Evolutionary conservation across 2,888 invertebrate species (phyloP), one percentile per base, ranked within the genome.

Genomic region (Conomelus anceps): DNA sequence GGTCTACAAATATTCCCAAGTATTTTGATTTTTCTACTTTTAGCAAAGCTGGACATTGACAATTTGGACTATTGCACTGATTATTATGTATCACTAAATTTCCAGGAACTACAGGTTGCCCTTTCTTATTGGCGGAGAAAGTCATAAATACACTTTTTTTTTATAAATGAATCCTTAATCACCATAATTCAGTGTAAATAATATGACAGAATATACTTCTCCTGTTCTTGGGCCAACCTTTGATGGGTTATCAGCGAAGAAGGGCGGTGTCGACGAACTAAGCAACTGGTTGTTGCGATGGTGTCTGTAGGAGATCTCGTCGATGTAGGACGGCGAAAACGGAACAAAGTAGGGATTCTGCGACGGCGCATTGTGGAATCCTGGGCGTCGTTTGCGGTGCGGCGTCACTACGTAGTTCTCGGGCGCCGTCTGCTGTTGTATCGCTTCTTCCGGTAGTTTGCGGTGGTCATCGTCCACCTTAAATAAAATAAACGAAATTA

Each of bases 261-360:
- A 96, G 88, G 97, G 96, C 88, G 97, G 96, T 87, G 97, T 96
- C 84, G 97, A 96, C 88, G 96, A 94, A 91, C 96, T 96, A 84
- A 96, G 93, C 0, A 96, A 95, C 93, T 96, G 96, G 63, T 89
- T 90, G 23, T 90, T 89, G 17, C 90, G 84, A 22, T 89, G 90
- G 88, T 90, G 90, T 23, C 90, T 90, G 88, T 89, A 91, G 89
- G 91, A 91, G 92, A 96, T 95, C 92, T 96, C 96, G 93, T 96
- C 96, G 91, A 96, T 94, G 92, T 96, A 96, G 91, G 96, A 96
- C 89, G 96, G 96, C 91, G 96, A 96, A 93, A 97, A 97, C 90
- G 97, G 97, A 91, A 97, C 97, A 92, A 97, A 97, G 84, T 97
- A 97, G 90, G 97, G 97, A 93, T 97, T 97, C 93, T 97, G 97